phyloP scores from a whole-genome alignment of 2,797 vertebrate species.

The Myiotriccus ornatus region DNA sequence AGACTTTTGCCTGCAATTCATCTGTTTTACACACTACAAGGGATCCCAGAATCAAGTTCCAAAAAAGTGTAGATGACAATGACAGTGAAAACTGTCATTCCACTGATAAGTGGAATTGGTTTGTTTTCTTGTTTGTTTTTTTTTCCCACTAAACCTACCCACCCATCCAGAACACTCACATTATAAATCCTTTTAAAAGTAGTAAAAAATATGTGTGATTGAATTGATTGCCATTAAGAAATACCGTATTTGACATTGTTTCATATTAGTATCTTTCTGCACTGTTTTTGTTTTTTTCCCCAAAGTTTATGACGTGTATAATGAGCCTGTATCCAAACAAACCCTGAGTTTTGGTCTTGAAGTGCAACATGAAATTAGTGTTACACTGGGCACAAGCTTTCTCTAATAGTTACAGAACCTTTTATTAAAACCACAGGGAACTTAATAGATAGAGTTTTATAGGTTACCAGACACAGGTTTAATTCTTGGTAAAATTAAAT shows the following conservation, averaged over 20 bases:
- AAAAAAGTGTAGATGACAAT: neutral
- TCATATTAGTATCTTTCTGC: neutral
- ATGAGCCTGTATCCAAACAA: neutral
- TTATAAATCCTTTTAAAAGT: neutral
- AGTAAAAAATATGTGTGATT: neutral
- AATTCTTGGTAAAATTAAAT: neutral
- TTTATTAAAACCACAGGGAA: neutral
- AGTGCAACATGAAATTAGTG: neutral
- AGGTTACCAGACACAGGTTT: neutral
- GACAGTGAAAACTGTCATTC: neutral
- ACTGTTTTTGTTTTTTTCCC: neutral
- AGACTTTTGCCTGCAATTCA: neutral
- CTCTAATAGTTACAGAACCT: neutral
- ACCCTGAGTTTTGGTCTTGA: neutral
- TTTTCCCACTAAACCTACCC: neutral
- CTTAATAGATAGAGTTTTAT: neutral
- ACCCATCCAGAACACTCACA: neutral
- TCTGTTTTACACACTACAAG: neutral
- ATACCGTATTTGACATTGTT: neutral
- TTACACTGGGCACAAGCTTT: neutral
- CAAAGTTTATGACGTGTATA: fast-evolving
- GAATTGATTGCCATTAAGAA: neutral
- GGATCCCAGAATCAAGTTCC: neutral
- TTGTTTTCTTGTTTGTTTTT: fast-evolving
- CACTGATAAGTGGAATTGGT: neutral